Evolutionary conservation across 2,113 vertebrate species (phyloP).

Genomic region (Geococcyx californianus): DNA sequence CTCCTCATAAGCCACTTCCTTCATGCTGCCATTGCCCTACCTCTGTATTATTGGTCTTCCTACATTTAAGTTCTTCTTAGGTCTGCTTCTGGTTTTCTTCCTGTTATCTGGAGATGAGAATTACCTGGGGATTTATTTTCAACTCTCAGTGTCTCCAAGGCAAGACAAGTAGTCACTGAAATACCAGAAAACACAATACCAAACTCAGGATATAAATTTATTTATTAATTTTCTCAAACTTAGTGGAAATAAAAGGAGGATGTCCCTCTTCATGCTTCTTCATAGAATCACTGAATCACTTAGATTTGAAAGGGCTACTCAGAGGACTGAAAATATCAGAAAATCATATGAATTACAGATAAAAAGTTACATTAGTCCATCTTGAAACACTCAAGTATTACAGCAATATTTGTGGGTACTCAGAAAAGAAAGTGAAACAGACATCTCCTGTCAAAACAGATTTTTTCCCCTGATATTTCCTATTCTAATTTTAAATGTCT

Average conservation of each 20-base stretch:
- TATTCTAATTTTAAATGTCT: constrained; percentile 9
- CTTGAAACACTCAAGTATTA: background rate
- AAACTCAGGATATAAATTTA: background rate
- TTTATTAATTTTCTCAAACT: background rate
- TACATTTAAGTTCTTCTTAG: background rate
- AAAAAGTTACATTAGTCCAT: constrained; percentile 2
- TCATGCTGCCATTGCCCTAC: background rate
- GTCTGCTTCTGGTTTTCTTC: background rate
- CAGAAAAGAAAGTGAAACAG: background rate
- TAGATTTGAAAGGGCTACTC: background rate
- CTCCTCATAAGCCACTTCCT: background rate
- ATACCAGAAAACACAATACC: background rate
- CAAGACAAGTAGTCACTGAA: background rate
- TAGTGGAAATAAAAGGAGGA: background rate
- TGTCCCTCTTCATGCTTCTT: background rate
- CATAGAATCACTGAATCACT: background rate
- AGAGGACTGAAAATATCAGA: background rate
- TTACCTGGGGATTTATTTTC: background rate
- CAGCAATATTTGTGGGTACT: background rate
- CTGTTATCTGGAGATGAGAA: background rate
- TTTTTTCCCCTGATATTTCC: background rate
- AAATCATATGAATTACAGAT: background rate
- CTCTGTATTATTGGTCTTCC: background rate
- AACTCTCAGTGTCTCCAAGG: background rate
- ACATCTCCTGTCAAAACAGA: constrained; percentile 12